Evolutionary conservation across 2,797 vertebrate genomes (phyloP), one percentile per base, ranked within the genome.

Genomic region (Lagodon rhomboides): DNA sequence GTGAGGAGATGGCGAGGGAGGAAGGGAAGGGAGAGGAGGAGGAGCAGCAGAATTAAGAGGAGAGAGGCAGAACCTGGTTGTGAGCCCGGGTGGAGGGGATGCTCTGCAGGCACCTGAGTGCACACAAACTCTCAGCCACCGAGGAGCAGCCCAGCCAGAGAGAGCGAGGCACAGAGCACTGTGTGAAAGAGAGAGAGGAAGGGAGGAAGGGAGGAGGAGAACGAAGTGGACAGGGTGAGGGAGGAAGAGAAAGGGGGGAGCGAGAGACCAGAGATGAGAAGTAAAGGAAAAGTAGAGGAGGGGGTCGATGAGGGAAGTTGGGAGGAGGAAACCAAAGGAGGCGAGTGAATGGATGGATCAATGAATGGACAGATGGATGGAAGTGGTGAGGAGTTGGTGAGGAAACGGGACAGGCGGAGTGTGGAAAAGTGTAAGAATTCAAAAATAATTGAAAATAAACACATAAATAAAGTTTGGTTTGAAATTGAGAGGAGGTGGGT

Each of bases 111-210:
- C 98, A 99, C 97, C 98, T 99, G 97, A 99, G 98, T 98, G 98
- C 98, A 98, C 98, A 99, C 97, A 99, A 98, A 98, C 98, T 99
- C 98, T 99, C 98, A 97, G 98, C 98, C 97, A 99, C 98, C 97
- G 97, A 99, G 96, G 98, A 99, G 97, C 98, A 99, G 97, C 98
- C 97, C 97, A 99, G 97, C 98, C 98, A 99, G 97, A 99, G 98
- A 99, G 98, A 99, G 97, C 98, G 98, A 97, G 98, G 98, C 96
- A 99, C 97, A 99, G 98, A 99, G 98, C 98, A 99, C 98, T 99
- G 98, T 97, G 98, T 96, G 96, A 96, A 96, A 97, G 97, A 98
- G 97, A 98, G 93, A 95, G 93, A 94, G 90, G 85, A 96, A 96
- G 96, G 96, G 96, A 96, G 95, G 95, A 95, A 67, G 82, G 83